Evolutionary conservation across 2,113 vertebrate species (phyloP), one percentile per base, ranked within the genome.

Genomic region (Pterocles burchelli): DNA sequence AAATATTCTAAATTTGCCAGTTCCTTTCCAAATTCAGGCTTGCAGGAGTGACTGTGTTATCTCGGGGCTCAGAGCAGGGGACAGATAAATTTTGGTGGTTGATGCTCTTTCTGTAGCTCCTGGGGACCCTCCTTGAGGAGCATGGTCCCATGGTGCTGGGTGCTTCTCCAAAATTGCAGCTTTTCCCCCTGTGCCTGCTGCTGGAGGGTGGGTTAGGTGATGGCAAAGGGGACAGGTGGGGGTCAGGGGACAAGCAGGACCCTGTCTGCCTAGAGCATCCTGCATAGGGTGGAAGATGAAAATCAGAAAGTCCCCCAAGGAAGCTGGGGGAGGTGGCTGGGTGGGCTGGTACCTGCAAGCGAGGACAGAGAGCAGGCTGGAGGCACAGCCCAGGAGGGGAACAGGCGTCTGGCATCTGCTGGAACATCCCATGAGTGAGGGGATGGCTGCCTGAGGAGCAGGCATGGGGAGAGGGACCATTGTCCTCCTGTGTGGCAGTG

Each of bases 71-170:
- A 17, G 54, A 2, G 45, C 3, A 34, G 34, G 74, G 13, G 36
- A 10, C 29, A 62, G 55, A 22, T 10, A 8, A 66, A 52, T 72
- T 3, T 9, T 3, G 28, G 52, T 7, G 4, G 25, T 2, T 62
- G 62, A 34, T 61, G 36, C 61, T 75, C 17, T 14, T 46, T 7
- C 46, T 43, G 57, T 2, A 4, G 57, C 46, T 66, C 22, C 67
- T 4, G 9, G n/a, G 58, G 7, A 43, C 31, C 9, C 14, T 10
- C 10, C 24, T 10, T 20, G 15, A 36, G 54, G 17, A 36, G 46
- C 65, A 20, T 34, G 13, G 26, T 2, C 11, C 31, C 28, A 1
- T 1, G 0, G 24, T 0, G 17, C 41, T 5, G 8, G 63, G 26
- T 3, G n/a, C 63, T n/a, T n/a, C n/a, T n/a, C n/a, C n/a, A n/a